Evolutionary conservation across 2,113 vertebrate genomes (phyloP).

Genomic region (Holacanthus passer): DNA sequence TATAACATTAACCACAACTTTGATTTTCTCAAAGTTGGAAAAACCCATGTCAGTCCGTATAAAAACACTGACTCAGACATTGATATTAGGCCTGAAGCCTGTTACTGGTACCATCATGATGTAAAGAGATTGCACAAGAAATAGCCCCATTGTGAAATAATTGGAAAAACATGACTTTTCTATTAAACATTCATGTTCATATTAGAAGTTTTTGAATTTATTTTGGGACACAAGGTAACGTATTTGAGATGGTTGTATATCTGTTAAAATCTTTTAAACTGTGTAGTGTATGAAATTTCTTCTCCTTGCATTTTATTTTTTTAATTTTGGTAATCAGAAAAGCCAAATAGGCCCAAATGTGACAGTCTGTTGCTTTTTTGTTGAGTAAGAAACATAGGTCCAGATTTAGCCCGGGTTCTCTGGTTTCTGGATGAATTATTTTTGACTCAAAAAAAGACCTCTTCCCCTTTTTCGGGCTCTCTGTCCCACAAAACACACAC

Average conservation of each 20-base stretch:
- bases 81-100: no score
- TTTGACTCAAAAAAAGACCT: not conserved
- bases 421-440: not conserved
- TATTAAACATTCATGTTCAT: not conserved
- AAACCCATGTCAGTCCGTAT: not conserved
- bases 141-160: not conserved
- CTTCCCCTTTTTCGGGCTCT: constrained; percentile 9
- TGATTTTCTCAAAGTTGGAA: not conserved
- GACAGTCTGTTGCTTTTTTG: no score
- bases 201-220: not conserved
- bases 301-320: no score
- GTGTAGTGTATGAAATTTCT: no score
- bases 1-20: not conserved
- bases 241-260: no score
- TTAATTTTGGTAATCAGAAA: no score
- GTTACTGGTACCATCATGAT: not conserved
- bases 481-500: not conserved
- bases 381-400: no score
- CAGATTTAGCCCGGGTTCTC: no score
- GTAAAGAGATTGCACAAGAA: constrained; percentile 7
- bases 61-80: not conserved
- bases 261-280: no score
- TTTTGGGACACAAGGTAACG: not conserved
- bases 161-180: not conserved
- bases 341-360: no score